Base-by-base conservation (phyloP, 2,113 vertebrate genomes). In the Lophochroa leadbeateri region DNA sequence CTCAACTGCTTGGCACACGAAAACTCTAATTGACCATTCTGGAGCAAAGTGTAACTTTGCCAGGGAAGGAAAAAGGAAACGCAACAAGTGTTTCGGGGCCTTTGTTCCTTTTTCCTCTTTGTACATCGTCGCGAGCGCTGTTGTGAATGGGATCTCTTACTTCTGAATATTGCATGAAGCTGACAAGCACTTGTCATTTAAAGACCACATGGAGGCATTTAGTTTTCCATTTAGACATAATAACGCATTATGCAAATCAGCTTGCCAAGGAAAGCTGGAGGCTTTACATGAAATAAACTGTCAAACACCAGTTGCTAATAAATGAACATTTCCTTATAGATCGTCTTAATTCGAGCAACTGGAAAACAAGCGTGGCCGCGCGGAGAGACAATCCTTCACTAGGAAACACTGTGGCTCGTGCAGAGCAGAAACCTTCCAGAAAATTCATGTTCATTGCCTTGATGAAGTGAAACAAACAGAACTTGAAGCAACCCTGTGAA, bases 181-280 rank as follows among this genome's bases (percentile, higher is more conserved):
- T 98, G 98, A 98, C 98, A 98, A 98, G 98, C 97, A 97, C 98
- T 98, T 98, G 98, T 98, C 98, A 98, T 98, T 98, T 98, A 98
- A 97, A 98, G 98, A 98, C 98, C 98, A 98, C 98, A 98, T 98
- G 97, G 98, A 98, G 97, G 97, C 98, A 98, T 98, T 98, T 98
- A 98, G 98, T 97, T 98, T 98, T 98, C 98, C 98, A 98, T 98
- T 98, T 98, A 98, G 98, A 98, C 98, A 98, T 98, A 98, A 98
- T 98, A 98, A 98, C 98, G 98, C 98, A 98, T 98, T 98, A 98
- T 98, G 98, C 98, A 98, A 98, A 98, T 98, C 60, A 98, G 97
- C 96, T 97, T 98, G 97, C 97, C 97, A 98, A 98, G 97, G 96
- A 98, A 98, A 97, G 97, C 98, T 98, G 96, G 97, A 98, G 98